Conservation (phyloP, 92 coral and sea anemone species). For the Phenganax subtilis region DNA sequence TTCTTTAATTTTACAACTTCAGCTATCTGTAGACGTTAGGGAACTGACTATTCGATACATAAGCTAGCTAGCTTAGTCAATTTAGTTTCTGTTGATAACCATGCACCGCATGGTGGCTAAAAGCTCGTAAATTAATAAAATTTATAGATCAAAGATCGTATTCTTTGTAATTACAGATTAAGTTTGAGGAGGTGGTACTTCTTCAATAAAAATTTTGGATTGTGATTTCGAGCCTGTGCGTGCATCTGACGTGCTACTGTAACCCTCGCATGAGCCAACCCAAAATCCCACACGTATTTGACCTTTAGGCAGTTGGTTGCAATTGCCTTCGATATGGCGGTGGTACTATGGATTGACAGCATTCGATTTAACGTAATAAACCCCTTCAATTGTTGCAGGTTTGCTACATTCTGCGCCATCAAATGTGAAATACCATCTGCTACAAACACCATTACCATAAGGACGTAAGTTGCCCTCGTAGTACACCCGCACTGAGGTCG, state of each 20-base stretch:
- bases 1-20: too few relatives aligned
- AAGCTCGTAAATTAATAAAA: too few relatives aligned
- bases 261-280: conserved; percentile 12
- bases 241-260: conserved; percentile 23
- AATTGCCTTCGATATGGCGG: conserved; percentile 24
- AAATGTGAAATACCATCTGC: conserved; percentile 12
- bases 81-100: too few relatives aligned
- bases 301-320: conserved; percentile 20
- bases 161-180: background rate
- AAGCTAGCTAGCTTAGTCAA: too few relatives aligned
- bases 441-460: background rate
- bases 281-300: conserved; percentile 35
- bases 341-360: background rate
- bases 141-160: too few relatives aligned
- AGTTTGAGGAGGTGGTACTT: conserved; percentile 33
- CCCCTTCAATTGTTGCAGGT: conserved; percentile 8
- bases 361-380: background rate
- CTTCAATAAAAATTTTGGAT: conserved; percentile 35
- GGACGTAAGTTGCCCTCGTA: conserved; percentile 17
- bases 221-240: conserved; percentile 20
- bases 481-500: conserved; percentile 12
- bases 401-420: conserved; percentile 2
- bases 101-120: too few relatives aligned
- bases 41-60: too few relatives aligned
- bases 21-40: too few relatives aligned